Conservation (phyloP, 2,797 vertebrate genomes). For the Parauchenoglanis ngamensis region DNA sequence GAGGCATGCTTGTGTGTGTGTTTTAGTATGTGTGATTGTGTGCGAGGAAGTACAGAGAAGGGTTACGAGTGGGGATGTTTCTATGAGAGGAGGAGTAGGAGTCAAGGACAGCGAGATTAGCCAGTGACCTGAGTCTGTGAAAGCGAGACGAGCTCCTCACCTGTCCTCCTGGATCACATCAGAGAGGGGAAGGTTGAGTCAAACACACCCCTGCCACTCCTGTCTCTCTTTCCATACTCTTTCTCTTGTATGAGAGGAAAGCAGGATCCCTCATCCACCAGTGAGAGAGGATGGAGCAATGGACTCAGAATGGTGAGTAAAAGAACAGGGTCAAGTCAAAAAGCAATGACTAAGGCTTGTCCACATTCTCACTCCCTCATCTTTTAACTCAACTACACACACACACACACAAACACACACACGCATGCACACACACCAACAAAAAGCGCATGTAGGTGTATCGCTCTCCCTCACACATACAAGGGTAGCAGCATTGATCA, state of each 20-base stretch:
- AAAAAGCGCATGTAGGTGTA: slow-evolving; percentile 42
- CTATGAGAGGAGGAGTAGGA: slow-evolving; percentile 30
- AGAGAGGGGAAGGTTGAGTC: slow-evolving; percentile 42
- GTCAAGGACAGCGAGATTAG: slow-evolving; percentile 49
- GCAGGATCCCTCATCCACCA: slow-evolving; percentile 1
- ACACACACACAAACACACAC: not conserved
- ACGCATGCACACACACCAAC: not conserved
- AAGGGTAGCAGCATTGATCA: slow-evolving; percentile 74
- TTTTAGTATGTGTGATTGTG: not conserved
- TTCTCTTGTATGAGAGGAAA: slow-evolving; percentile 17
- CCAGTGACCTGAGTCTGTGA: slow-evolving; percentile 63
- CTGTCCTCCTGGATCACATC: slow-evolving; percentile 59
- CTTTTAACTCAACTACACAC: slow-evolving; percentile 7
- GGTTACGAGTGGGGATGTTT: slow-evolving; percentile 33
- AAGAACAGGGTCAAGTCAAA: slow-evolving; percentile 12
- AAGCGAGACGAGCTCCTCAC: slow-evolving; percentile 51
- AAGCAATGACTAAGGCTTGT: slow-evolving; percentile 22
- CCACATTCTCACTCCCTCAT: not conserved
- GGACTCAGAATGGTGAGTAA: not conserved
- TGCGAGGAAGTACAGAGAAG: not conserved
- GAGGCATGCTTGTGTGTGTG: slow-evolving; percentile 11
- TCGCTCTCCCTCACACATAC: slow-evolving; percentile 45
- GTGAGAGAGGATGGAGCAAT: not conserved
- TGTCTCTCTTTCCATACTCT: not conserved
- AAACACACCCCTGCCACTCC: slow-evolving; percentile 24